Conservation (phyloP, 2,113 vertebrate species). For the Sceloporus undulatus region DNA sequence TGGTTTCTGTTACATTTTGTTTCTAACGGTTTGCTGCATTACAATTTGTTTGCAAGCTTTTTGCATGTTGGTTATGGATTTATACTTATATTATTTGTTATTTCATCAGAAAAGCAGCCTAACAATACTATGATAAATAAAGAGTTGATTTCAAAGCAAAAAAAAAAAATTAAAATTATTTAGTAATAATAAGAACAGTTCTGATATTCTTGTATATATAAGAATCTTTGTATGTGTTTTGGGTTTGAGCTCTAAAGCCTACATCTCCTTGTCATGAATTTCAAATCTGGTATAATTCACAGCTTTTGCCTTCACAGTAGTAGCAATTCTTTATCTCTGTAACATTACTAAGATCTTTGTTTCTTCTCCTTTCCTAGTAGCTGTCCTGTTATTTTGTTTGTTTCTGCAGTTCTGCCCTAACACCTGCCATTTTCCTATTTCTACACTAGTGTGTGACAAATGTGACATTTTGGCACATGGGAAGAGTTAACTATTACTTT, state of each 20-base stretch:
- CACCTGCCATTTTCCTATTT: slow-evolving; percentile 39
- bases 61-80: neutral
- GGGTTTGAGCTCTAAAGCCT: neutral
- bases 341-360: slow-evolving; percentile 24
- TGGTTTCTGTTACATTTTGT: neutral
- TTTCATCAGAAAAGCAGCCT: neutral
- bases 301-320: neutral
- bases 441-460: slow-evolving; percentile 10
- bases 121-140: slow-evolving; percentile 3
- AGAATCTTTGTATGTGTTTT: neutral
- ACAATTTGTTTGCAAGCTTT: neutral
- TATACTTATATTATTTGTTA: neutral
- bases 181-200: neutral
- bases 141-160: neutral
- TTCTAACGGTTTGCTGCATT: neutral
- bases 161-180: neutral
- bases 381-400: neutral
- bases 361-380: slow-evolving; percentile 35
- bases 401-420: neutral
- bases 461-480: slow-evolving; percentile 52
- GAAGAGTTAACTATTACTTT: slow-evolving; percentile 52
- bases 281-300: neutral
- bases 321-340: neutral
- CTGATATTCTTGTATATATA: neutral
- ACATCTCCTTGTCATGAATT: neutral